Conservation (phyloP, 1,140 invertebrate species). For the Achroia grisella region DNA sequence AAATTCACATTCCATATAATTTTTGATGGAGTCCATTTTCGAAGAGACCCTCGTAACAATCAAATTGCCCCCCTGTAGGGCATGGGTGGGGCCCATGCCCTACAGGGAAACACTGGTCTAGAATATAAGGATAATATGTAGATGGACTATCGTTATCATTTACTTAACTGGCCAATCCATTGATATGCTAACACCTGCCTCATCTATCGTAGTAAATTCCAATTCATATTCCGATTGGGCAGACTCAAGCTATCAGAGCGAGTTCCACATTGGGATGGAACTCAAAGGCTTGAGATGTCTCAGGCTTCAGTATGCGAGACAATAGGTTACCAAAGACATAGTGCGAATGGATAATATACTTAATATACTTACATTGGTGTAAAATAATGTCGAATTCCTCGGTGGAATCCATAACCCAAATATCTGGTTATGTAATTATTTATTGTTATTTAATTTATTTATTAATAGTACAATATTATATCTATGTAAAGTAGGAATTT, state of each 20-base stretch:
- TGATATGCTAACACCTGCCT: conserved; percentile 4
- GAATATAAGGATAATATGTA: conserved; percentile 1
- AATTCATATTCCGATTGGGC: conserved; percentile 15
- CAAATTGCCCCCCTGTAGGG: too few species aligned
- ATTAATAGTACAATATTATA: too few species aligned
- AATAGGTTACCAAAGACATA: conserved; percentile 5
- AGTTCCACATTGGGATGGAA: conserved; percentile 10
- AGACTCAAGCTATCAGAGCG: conserved; percentile 9
- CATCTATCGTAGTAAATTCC: not conserved
- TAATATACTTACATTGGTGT: not conserved
- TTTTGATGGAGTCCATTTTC: too few species aligned
- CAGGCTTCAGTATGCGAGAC: conserved; percentile 3
- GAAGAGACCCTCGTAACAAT: too few species aligned
- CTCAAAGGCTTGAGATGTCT: conserved; percentile 10
- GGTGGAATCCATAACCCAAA: too few species aligned
- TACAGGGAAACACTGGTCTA: too few species aligned
- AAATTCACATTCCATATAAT: too few species aligned
- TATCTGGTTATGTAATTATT: too few species aligned
- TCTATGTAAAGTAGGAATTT: too few species aligned
- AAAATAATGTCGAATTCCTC: too few species aligned
- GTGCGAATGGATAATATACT: not conserved
- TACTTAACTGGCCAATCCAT: not conserved
- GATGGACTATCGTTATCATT: not conserved
- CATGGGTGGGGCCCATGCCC: too few species aligned
- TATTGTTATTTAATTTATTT: too few species aligned